Percentiles rank a stretch among this genome's conserved stretches.
phyloP scores from a whole-genome alignment of 2,797 vertebrate genomes.

The Anableps anableps region DNA sequence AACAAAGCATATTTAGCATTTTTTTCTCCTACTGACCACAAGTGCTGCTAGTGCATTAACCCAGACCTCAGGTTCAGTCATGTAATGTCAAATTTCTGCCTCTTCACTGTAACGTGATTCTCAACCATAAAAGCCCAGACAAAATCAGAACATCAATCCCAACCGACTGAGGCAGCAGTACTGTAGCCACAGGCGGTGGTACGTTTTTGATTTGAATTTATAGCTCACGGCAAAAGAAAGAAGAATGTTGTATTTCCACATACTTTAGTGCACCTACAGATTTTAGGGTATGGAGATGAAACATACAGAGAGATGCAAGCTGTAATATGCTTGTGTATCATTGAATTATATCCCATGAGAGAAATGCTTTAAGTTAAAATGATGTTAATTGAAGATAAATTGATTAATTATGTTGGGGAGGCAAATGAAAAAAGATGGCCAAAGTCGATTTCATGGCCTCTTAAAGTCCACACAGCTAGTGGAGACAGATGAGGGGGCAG shows the following conservation, averaged over 20 bases:
- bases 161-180: constrained; percentile 14
- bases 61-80: constrained; percentile 19
- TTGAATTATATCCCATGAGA: constrained; percentile 53
- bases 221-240: constrained; percentile 31
- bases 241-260: constrained; percentile 33
- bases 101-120: constrained; percentile 25
- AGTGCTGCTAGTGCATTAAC: constrained; percentile 30
- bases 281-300: constrained; percentile 3
- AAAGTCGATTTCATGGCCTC: constrained; percentile 74
- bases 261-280: constrained; percentile 15
- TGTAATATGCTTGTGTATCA: constrained; percentile 31
- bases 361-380: constrained; percentile 49
- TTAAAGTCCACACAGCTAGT: constrained; percentile 42
- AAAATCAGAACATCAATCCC: constrained; percentile 22
- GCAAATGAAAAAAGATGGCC: constrained; percentile 62
- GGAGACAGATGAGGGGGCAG: constrained; percentile 46
- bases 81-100: constrained; percentile 15
- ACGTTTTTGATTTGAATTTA: constrained; percentile 55
- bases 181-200: constrained; percentile 24
- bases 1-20: constrained; percentile 1
- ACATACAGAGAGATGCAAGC: constrained; percentile 15
- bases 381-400: constrained; percentile 64
- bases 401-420: constrained; percentile 62
- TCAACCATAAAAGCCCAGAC: constrained; percentile 41
- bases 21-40: constrained; percentile 5